Base-by-base conservation (phyloP, 2,113 vertebrate species). In the Recurvirostra avosetta region DNA sequence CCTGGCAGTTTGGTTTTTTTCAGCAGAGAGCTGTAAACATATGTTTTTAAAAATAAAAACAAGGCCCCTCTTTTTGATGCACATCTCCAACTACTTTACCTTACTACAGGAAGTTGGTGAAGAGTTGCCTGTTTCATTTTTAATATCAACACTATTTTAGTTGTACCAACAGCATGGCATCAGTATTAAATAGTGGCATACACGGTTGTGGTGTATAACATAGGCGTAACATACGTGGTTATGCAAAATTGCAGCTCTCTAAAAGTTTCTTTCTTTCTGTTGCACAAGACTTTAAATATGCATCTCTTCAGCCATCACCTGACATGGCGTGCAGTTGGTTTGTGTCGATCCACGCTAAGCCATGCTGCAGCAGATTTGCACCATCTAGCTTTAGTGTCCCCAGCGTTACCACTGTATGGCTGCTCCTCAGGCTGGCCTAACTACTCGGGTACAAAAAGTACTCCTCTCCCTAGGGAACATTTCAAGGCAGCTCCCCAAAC, bases 51-150 rank as follows among this genome's bases (percentile, higher is more conserved):
- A 56, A 91, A 47, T 74, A 49, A 95, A 95, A 70, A 53, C 53
- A 90, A 76, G 61, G 16, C 18, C 30, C 34, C 58, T 95, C 20
- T 67, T 89, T 76, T 87, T 94, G 38, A 81, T 96, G 86, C 9
- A 21, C 20, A 11, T 56, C 45, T 80, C 50, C n/a, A 88, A 4
- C 19, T 43, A 70, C 75, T 85, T 84, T 91, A 38, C 59, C 56
- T 95, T 83, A 43, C 29, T 59, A 41, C 40, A 74, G 62, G 30
- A 92, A 71, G 38, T 22, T 53, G 74, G 38, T 77, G 41, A 80
- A 83, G 76, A 89, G 66, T 73, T 67, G 49, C 30, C 70, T 76
- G 62, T 72, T 96, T 93, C 29, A 59, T 96, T 94, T 97, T 95
- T 94, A 78, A 43, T 90, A 85, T 56, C 81, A 70, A 25, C 88